Percentiles rank a stretch among this genome's conserved stretches.
These are phyloP conservation scores for Dromococcyx pavoninus DNA, from an alignment of 2,797 vertebrate genomes.

Conservation along the genomic window DNA sequence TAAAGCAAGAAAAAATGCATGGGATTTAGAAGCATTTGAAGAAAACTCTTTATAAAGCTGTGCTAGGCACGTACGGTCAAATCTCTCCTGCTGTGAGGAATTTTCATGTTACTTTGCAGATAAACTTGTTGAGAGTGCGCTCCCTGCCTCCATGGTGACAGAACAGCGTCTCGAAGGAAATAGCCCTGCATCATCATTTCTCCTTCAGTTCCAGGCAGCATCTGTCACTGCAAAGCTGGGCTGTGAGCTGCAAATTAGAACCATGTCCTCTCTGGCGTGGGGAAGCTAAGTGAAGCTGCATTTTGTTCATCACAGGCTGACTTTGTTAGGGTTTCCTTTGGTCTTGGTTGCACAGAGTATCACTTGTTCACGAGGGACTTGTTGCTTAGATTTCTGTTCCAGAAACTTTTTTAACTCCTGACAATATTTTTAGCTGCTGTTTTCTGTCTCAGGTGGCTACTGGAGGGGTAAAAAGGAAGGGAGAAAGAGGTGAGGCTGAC, in stretches of 20 bases:
- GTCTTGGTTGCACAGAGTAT: neutral
- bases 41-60: conserved; percentile 56
- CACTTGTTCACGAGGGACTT: neutral
- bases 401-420: rapidly evolving
- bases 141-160: conserved; percentile 61
- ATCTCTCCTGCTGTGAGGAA: conserved; percentile 65
- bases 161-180: neutral
- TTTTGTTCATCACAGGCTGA: neutral
- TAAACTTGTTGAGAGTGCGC: conserved; percentile 48
- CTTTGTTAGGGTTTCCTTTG: neutral
- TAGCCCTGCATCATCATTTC: neutral
- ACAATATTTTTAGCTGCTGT: neutral
- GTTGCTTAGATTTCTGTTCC: neutral
- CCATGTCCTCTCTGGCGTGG: neutral
- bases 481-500: neutral
- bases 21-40: conserved; percentile 60
- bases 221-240: neutral
- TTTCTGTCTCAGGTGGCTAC: neutral
- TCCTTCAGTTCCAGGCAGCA: conserved; percentile 18
- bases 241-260: conserved; percentile 8
- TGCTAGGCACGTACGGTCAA: conserved; percentile 19
- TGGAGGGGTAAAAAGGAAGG: neutral
- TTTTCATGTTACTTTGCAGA: conserved; percentile 71
- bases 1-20: conserved; percentile 58
- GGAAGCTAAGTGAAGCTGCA: neutral